phyloP scores from a whole-genome alignment of 2,888 invertebrate genomes.

The Siphlonurus alternatus region DNA sequence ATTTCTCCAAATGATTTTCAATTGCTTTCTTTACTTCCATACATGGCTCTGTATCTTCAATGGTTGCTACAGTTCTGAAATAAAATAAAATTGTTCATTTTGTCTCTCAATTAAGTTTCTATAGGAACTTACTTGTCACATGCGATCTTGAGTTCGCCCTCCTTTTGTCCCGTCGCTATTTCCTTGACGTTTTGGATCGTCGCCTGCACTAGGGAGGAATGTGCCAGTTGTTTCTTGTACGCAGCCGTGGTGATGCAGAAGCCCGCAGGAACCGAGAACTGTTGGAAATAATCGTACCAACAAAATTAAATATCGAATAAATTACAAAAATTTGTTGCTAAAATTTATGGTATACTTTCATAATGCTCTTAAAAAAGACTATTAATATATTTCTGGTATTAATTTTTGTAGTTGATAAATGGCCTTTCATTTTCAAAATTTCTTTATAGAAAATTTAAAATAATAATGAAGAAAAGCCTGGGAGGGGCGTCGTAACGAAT shows the following conservation, averaged over 20 bases:
- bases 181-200: conserved; percentile 34
- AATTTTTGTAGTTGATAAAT: too few species aligned
- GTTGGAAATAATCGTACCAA: too few species aligned
- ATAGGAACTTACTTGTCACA: conserved; percentile 29
- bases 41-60: conserved; percentile 18
- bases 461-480: too few species aligned
- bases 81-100: conserved; percentile 12
- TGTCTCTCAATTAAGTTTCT: not conserved
- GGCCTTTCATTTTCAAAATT: too few species aligned
- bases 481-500: too few species aligned
- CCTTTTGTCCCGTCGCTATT: conserved; percentile 24
- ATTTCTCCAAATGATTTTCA: not conserved
- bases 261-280: conserved; percentile 47
- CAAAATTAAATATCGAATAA: too few species aligned
- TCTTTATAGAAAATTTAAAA: too few species aligned
- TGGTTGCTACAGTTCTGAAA: conserved; percentile 30
- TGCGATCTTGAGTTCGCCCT: conserved; percentile 31
- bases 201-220: conserved; percentile 27
- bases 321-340: too few species aligned
- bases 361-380: too few species aligned
- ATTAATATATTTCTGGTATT: too few species aligned
- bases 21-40: not conserved
- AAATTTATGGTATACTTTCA: too few species aligned
- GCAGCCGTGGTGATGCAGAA: conserved; percentile 50
- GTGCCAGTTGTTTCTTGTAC: conserved; percentile 37